phyloP scores from a whole-genome alignment of 2,113 vertebrate species.

The Semicossyphus pulcher region DNA sequence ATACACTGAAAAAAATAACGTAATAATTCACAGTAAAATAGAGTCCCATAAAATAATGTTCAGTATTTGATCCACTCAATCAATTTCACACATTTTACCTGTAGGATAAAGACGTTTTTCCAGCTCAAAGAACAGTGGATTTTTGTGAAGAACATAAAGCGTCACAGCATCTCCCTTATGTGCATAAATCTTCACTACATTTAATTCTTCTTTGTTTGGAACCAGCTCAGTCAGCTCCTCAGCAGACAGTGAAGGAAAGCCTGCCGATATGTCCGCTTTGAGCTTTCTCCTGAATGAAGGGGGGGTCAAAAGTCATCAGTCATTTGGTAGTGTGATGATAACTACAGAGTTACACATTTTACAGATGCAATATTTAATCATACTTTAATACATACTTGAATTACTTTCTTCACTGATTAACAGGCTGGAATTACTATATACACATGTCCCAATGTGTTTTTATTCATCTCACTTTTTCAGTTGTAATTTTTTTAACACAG shows the following conservation, averaged over 20 bases:
- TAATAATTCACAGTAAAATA: neutral
- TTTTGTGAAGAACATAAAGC: constrained; percentile 88
- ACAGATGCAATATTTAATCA: neutral
- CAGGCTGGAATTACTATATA: no score
- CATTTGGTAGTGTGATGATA: neutral
- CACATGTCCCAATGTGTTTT: no score
- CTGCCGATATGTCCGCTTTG: constrained; percentile 84
- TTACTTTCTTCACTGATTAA: no score
- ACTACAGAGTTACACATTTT: neutral
- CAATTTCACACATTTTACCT: constrained; percentile 80
- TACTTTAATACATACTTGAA: no score
- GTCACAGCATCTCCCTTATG: constrained; percentile 92
- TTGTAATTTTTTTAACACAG: neutral
- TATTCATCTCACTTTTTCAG: no score
- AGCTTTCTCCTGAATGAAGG: constrained; percentile 89
- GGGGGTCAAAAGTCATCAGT: neutral
- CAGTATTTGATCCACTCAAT: neutral
- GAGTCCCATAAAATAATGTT: neutral
- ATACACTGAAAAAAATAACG: constrained; percentile 86
- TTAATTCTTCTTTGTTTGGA: constrained; percentile 94
- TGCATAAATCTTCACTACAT: constrained; percentile 88
- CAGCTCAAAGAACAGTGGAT: constrained; percentile 92
- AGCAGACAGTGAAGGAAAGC: constrained; percentile 86
- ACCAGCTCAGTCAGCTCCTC: constrained; percentile 88
- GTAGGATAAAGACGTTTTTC: constrained; percentile 92